A percentile compares a stretch with the other conserved stretches of the same genome.
Evolutionary conservation across 2,797 vertebrate species (phyloP).

Genomic region (Oryzias dopingdopingensis): DNA sequence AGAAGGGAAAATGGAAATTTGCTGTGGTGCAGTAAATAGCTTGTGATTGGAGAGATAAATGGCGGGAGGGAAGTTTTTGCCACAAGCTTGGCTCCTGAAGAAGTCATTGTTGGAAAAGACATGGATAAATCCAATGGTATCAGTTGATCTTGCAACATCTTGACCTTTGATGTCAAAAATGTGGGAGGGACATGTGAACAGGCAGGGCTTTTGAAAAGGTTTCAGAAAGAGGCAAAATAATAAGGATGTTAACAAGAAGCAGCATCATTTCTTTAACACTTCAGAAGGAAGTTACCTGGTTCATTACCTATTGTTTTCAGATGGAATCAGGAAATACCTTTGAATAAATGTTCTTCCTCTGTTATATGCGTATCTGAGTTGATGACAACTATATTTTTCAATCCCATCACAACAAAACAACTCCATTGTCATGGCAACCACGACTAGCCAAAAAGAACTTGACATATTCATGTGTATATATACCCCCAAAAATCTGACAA

Average conservation of each 20-base stretch:
- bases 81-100: slow-evolving; percentile 46
- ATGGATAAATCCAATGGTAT: slow-evolving; percentile 20
- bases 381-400: neutral
- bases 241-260: slow-evolving; percentile 9
- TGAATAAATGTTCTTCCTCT: neutral
- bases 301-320: slow-evolving; percentile 23
- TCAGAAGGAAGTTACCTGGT: slow-evolving; percentile 9
- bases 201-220: slow-evolving; percentile 10
- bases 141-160: slow-evolving; percentile 32
- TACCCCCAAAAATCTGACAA: no score
- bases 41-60: slow-evolving; percentile 45
- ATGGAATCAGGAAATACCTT: slow-evolving; percentile 1
- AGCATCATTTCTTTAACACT: neutral
- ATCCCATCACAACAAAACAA: neutral
- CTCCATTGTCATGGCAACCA: neutral
- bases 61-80: slow-evolving; percentile 26
- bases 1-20: slow-evolving; percentile 3
- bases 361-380: neutral
- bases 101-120: slow-evolving; percentile 34
- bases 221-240: slow-evolving; percentile 17
- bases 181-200: slow-evolving; percentile 8
- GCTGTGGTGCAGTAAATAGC: slow-evolving; percentile 34
- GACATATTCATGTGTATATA: no score
- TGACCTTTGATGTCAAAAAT: slow-evolving; percentile 30
- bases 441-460: neutral